Conservation (phyloP, 2,797 vertebrate species). For the Microctenopoma steveboyesi region DNA sequence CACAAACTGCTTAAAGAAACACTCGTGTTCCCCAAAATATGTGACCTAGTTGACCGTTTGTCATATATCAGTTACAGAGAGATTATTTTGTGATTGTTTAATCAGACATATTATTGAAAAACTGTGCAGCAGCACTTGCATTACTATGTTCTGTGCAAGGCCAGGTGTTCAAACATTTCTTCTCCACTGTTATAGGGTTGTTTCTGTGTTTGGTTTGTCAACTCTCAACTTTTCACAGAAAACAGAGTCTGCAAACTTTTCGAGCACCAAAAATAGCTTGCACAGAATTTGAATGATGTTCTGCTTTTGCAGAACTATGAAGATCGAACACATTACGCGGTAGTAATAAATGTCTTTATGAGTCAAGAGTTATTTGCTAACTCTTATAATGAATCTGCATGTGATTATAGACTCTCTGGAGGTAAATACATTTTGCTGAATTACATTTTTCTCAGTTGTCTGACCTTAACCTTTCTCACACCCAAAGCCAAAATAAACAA, state of each 20-base stretch:
- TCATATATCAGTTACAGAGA: slow-evolving; percentile 10
- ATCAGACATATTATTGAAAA: background rate
- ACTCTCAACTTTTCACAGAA: slow-evolving; percentile 44
- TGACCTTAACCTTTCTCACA: background rate
- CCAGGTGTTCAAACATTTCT: background rate
- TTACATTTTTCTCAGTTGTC: background rate
- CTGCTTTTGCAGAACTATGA: slow-evolving; percentile 26
- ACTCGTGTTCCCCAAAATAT: slow-evolving; percentile 4
- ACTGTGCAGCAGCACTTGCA: background rate
- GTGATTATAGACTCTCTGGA: background rate
- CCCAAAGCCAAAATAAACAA: background rate
- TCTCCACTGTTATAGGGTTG: slow-evolving; percentile 5
- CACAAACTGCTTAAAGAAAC: slow-evolving; percentile 8
- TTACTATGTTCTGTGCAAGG: background rate
- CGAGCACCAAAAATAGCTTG: slow-evolving; percentile 36
- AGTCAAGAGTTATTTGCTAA: slow-evolving; percentile 1
- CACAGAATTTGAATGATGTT: slow-evolving; percentile 24
- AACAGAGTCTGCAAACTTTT: slow-evolving; percentile 37
- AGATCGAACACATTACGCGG: slow-evolving; percentile 28
- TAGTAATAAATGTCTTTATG: slow-evolving; percentile 13
- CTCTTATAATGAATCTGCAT: background rate
- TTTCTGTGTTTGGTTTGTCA: slow-evolving; percentile 31
- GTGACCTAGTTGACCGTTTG: background rate
- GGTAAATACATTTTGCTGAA: background rate
- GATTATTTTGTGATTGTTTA: slow-evolving; percentile 3